phyloP scores from a whole-genome alignment of 2,888 invertebrate species.

The Mesorhabditis sp. region DNA sequence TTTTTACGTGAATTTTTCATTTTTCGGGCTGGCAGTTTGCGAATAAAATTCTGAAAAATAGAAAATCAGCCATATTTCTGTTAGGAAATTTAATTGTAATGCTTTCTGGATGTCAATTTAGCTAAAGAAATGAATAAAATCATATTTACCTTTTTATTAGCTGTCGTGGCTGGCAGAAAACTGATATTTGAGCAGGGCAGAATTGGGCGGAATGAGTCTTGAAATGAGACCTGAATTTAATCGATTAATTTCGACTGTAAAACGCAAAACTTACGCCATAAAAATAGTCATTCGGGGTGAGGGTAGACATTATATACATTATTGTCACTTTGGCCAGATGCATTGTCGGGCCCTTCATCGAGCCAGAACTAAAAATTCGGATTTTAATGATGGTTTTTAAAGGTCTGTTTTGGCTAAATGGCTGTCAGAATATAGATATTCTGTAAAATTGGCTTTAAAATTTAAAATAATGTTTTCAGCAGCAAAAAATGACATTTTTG shows the following conservation, averaged over 20 bases:
- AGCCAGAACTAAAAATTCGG: constrained; percentile 30
- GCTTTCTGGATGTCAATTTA: not conserved
- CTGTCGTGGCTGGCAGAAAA: constrained; percentile 55
- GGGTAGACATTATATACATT: constrained; percentile 47
- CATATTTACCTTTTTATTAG: constrained; percentile 43
- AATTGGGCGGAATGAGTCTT: constrained; percentile 28
- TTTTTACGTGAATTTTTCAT: not conserved
- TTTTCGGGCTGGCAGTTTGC: not conserved
- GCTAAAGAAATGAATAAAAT: not conserved
- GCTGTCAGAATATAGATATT: too few species aligned
- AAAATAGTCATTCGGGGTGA: constrained; percentile 55
- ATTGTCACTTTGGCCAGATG: constrained; percentile 53
- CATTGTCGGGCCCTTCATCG: constrained; percentile 51
- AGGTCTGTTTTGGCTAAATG: too few species aligned
- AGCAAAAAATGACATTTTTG: too few species aligned
- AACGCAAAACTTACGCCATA: constrained; percentile 24
- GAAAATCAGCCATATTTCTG: not conserved
- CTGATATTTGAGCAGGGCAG: constrained; percentile 31
- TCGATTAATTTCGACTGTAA: not conserved
- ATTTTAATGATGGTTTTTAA: too few species aligned
- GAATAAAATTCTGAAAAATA: too few species aligned
- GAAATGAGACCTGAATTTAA: constrained; percentile 23
- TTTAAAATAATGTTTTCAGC: too few species aligned
- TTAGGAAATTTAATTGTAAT: too few species aligned
- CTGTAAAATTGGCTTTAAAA: too few species aligned